Evolutionary conservation across 1,140 invertebrate species (phyloP).

Genomic region (Belonocnema kinseyi): DNA sequence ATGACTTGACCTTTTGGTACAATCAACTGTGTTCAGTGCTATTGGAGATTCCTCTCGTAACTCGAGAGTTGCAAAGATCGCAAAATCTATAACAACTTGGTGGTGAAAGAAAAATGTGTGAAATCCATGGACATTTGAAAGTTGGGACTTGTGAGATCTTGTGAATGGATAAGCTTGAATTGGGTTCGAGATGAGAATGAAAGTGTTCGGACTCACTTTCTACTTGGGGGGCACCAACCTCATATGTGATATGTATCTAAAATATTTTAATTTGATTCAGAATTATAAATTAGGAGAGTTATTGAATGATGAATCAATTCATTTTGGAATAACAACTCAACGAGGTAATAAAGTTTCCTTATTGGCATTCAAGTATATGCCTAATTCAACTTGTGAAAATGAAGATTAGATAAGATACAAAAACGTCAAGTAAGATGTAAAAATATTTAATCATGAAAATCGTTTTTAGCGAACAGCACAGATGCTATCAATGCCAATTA

Average conservation of each 20-base stretch:
- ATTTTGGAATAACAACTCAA: too few relatives aligned
- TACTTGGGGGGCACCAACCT: not conserved
- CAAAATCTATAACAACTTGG: slow-evolving; percentile 14
- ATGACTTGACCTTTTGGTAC: slow-evolving; percentile 52
- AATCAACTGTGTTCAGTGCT: slow-evolving; percentile 42
- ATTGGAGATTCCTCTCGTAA: not conserved
- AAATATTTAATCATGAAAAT: slow-evolving; percentile 5
- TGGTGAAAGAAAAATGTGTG: too few relatives aligned
- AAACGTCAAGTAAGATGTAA: not conserved
- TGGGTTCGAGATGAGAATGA: not conserved
- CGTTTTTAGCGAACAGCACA: not conserved
- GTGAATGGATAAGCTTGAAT: not conserved
- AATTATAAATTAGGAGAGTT: too few relatives aligned
- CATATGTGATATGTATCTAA: not conserved
- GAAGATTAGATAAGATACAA: slow-evolving; percentile 3
- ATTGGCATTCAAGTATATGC: not conserved
- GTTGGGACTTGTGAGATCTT: not conserved
- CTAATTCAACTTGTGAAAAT: not conserved
- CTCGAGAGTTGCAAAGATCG: slow-evolving; percentile 3
- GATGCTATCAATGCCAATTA: slow-evolving; percentile 26
- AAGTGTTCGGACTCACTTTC: slow-evolving; percentile 20
- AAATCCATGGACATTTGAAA: too few relatives aligned
- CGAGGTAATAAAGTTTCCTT: not conserved
- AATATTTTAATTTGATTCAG: too few relatives aligned
- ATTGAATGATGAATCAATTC: too few relatives aligned